Base-by-base conservation (phyloP, 2,797 vertebrate species). In the Onychomys leucogaster region DNA sequence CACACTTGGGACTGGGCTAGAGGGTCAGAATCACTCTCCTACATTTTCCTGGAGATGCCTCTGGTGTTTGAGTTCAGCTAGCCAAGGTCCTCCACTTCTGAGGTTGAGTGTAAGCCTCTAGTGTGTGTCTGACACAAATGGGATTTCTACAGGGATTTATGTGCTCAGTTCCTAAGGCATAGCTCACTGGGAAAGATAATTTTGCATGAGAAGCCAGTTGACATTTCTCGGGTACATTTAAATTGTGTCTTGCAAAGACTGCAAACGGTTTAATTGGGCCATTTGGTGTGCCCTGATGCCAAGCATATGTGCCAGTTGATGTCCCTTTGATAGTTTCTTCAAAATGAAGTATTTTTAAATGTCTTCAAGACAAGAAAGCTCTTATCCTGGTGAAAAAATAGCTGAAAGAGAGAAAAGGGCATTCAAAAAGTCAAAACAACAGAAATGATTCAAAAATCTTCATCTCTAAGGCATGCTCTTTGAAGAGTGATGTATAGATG, bases 331-430 rank as follows among this genome's bases (percentile, higher is more conserved):
- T 97, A 83, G 85, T 90, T 95, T 87, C 93, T 90, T 97, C 82
- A 89, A 95, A 96, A 96, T 95, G 95, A 98, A 96, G 90, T 97
- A 90, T 97, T 97, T 97, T 94, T 96, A 96, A 96, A 97, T 97
- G 90, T 95, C 91, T 97, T 97, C 86, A 96, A 97, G 95, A 94
- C 78, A 94, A 69, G 46, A 69, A 88, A 75, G 61, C 37, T 94
- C 71, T 88, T 95, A 43, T 90, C 71, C 52, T 91, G 52, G 43
- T 95, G 90, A 65, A 95, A 95, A 94, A 97, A 97, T 95, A 97
- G 96, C 96, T 52, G 91, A 97, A 98, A 97, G 82, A 4, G 14
- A 96, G 97, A 97, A 93, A 91, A 95, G 94, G 93, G 97, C 90
- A 83, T 90, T 94, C 93, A 71, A 96, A 94, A 97, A 97, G 93